Conservation (phyloP, 1,140 invertebrate species). For the Copidosoma floridanum region DNA sequence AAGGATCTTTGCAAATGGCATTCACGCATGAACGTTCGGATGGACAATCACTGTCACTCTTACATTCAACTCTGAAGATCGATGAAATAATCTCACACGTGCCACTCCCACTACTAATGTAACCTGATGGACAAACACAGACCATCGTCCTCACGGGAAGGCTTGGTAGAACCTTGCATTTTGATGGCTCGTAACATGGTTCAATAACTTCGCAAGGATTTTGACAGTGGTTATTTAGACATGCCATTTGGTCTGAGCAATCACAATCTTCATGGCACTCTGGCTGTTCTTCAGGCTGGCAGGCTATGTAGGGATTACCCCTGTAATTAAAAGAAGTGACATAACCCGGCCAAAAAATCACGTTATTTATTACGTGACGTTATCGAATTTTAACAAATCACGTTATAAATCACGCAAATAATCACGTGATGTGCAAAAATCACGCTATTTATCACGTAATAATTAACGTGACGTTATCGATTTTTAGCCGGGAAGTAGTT, state of each 20-base stretch:
- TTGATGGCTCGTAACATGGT: slow-evolving; percentile 76
- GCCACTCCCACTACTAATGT: slow-evolving; percentile 79
- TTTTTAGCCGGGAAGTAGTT: too few relatives aligned
- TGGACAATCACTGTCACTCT: slow-evolving; percentile 73
- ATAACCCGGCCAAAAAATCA: too few relatives aligned
- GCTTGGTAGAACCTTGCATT: slow-evolving; percentile 77
- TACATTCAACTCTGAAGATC: slow-evolving; percentile 67
- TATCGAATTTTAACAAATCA: too few relatives aligned
- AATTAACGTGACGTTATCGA: too few relatives aligned
- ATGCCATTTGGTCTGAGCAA: slow-evolving; percentile 76
- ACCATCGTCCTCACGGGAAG: slow-evolving; percentile 83
- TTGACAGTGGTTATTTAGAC: slow-evolving; percentile 77
- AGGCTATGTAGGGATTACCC: slow-evolving; percentile 81
- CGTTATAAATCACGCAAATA: too few relatives aligned
- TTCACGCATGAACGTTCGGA: slow-evolving; percentile 75
- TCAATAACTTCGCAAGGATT: slow-evolving; percentile 77
- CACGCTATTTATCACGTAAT: too few relatives aligned
- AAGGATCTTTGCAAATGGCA: slow-evolving; percentile 77
- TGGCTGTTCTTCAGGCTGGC: slow-evolving; percentile 67
- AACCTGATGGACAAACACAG: slow-evolving; percentile 84
- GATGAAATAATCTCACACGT: slow-evolving; percentile 68
- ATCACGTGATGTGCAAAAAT: too few relatives aligned
- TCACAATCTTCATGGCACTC: slow-evolving; percentile 80
- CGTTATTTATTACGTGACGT: too few relatives aligned
- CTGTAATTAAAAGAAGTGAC: slow-evolving; percentile 32